Evolutionary conservation across 2,797 vertebrate species (phyloP).

Genomic region (Melanogrammus aeglefinus): DNA sequence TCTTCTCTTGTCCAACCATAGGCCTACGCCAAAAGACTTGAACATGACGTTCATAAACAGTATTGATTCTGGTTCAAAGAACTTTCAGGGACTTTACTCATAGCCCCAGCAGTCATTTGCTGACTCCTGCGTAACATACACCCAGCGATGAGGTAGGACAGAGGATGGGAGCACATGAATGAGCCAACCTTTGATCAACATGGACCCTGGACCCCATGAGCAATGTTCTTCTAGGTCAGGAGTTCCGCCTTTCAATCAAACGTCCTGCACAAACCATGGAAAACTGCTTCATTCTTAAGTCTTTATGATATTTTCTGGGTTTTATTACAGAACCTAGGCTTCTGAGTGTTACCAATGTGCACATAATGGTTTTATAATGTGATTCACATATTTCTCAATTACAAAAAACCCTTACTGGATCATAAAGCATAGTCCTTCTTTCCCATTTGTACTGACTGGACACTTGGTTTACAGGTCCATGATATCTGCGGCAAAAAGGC

Average conservation of each 20-base stretch:
- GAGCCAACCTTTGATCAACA: conserved; percentile 61
- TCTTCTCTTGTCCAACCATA: conserved; percentile 11
- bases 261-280: background rate
- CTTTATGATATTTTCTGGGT: background rate
- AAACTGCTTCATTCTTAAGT: background rate
- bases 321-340: background rate
- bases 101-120: background rate
- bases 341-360: background rate
- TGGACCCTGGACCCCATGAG: conserved; percentile 56
- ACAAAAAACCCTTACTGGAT: background rate
- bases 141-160: conserved; percentile 6
- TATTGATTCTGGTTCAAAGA: conserved; percentile 27
- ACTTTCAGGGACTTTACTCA: conserved; percentile 7
- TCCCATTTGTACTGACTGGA: background rate
- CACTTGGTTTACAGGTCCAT: background rate
- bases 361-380: background rate
- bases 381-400: background rate
- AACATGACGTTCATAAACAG: conserved; percentile 26
- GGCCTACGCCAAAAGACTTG: conserved; percentile 35
- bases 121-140: conserved; percentile 31
- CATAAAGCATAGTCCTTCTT: background rate
- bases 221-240: conserved; percentile 52
- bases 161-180: conserved; percentile 30
- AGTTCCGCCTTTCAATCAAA: conserved; percentile 36
- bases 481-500: background rate